These are phyloP conservation scores for Prionchulus punctatus DNA, from an alignment of 2,888 invertebrate species.

Conservation along the genomic window DNA sequence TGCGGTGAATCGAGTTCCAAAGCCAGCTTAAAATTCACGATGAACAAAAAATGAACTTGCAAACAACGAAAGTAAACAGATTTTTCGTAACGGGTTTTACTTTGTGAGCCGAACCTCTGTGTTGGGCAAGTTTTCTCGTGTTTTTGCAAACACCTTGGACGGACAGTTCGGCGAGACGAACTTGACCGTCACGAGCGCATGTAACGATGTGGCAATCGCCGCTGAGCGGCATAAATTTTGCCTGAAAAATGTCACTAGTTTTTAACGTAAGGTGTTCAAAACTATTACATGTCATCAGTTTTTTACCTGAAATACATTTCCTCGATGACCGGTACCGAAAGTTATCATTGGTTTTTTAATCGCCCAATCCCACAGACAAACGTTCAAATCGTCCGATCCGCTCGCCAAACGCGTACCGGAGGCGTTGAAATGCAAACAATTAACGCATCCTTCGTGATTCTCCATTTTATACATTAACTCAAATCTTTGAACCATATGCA, in stretches of 20 bases:
- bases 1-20: conserved; percentile 58
- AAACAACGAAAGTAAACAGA: background rate
- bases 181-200: conserved; percentile 74
- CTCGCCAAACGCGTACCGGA: conserved; percentile 60
- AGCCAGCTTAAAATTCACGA: conserved; percentile 42
- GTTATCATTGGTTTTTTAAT: conserved; percentile 47
- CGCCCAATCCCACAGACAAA: conserved; percentile 82
- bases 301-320: conserved; percentile 75
- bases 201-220: conserved; percentile 67
- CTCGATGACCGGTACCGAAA: conserved; percentile 62
- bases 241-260: conserved; percentile 33
- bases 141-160: conserved; percentile 40
- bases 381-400: conserved; percentile 72
- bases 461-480: conserved; percentile 57
- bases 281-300: too few species aligned
- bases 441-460: conserved; percentile 74
- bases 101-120: conserved; percentile 64
- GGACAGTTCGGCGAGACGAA: conserved; percentile 45
- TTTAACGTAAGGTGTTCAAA: background rate
- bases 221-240: conserved; percentile 64
- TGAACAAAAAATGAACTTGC: background rate
- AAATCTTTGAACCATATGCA: conserved; percentile 63
- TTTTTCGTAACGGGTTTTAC: conserved; percentile 19
- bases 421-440: conserved; percentile 72
- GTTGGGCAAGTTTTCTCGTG: conserved; percentile 50